Percentiles rank a stretch among this genome's conserved stretches.
Conservation (phyloP, 2,113 vertebrate genomes). For the Anolis sagrei region DNA sequence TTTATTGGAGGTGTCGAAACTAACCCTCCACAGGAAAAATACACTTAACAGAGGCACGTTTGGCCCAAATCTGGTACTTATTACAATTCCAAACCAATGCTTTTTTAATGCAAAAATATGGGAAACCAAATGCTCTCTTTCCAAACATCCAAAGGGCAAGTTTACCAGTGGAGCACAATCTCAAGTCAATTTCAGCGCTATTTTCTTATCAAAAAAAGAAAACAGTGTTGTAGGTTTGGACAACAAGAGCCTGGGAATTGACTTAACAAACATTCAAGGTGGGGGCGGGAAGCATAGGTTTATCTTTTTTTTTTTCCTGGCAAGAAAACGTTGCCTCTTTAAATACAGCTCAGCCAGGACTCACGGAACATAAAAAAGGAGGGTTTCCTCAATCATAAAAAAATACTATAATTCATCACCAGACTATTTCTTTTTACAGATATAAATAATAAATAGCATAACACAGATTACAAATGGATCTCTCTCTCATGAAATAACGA, state of each 20-base stretch:
- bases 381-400: slow-evolving; percentile 72
- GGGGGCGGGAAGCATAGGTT: slow-evolving; percentile 71
- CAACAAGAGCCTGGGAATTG: slow-evolving; percentile 70
- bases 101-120: slow-evolving; percentile 55
- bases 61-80: slow-evolving; percentile 51
- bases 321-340: slow-evolving; percentile 66
- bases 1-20: slow-evolving; percentile 69
- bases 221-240: slow-evolving; percentile 65
- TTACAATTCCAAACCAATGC: slow-evolving; percentile 70
- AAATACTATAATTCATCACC: slow-evolving; percentile 77
- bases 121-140: slow-evolving; percentile 55
- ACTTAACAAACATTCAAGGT: slow-evolving; percentile 70
- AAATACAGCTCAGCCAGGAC: slow-evolving; percentile 74
- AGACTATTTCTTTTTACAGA: slow-evolving; percentile 70
- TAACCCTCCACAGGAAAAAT: slow-evolving; percentile 66
- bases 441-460: slow-evolving; percentile 80
- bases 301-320: slow-evolving; percentile 41
- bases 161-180: slow-evolving; percentile 58
- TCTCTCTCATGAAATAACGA: too few species aligned
- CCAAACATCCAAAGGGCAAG: slow-evolving; percentile 44
- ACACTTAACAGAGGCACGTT: slow-evolving; percentile 60
- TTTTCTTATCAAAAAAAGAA: slow-evolving; percentile 63
- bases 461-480: slow-evolving; percentile 74
- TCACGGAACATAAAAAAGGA: slow-evolving; percentile 71
- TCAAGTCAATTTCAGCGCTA: slow-evolving; percentile 70